A percentile compares a stretch with the other conserved stretches of the same genome.
phyloP scores from a whole-genome alignment of 37 sponge, comb jelly and placozoan genomes.

The Eunapius fragilis region DNA sequence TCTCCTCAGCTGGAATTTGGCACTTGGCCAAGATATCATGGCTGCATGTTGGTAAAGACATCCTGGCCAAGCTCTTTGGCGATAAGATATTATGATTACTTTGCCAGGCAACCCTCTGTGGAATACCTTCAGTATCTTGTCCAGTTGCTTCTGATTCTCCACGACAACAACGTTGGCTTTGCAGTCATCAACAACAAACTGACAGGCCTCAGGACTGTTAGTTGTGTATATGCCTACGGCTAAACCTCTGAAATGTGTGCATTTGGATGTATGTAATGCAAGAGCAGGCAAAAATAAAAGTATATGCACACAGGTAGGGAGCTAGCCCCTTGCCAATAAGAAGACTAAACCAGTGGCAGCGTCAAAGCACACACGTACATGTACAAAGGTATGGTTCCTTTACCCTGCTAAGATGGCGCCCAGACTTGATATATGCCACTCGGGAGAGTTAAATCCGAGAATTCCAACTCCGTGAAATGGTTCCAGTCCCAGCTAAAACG shows the following conservation, averaged over 20 bases:
- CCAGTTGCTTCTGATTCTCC: constrained; percentile 79
- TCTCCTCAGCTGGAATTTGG: too few species aligned
- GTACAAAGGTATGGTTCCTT: not conserved
- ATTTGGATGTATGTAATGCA: not conserved
- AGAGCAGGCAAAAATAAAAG: not conserved
- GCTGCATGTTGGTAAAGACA: too few species aligned
- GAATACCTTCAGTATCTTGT: constrained; percentile 82
- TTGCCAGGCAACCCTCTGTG: not conserved
- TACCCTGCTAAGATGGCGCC: constrained; percentile 85
- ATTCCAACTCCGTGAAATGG: constrained; percentile 65
- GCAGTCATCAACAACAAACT: constrained; percentile 60
- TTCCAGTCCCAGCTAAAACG: constrained; percentile 70
- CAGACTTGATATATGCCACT: constrained; percentile 73
- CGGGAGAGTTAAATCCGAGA: constrained; percentile 79
- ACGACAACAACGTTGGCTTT: constrained; percentile 75
- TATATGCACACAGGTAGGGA: not conserved
- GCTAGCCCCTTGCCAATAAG: too few species aligned
- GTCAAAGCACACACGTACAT: not conserved
- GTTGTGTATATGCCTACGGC: constrained; percentile 78
- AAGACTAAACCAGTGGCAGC: too few species aligned
- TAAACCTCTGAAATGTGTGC: constrained; percentile 74
- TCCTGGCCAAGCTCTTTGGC: too few species aligned
- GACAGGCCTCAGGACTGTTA: constrained; percentile 79
- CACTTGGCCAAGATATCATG: too few species aligned
- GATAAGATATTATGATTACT: too few species aligned